Conservation (phyloP, 2,113 vertebrate genomes). For the Chionodraco myersi region DNA sequence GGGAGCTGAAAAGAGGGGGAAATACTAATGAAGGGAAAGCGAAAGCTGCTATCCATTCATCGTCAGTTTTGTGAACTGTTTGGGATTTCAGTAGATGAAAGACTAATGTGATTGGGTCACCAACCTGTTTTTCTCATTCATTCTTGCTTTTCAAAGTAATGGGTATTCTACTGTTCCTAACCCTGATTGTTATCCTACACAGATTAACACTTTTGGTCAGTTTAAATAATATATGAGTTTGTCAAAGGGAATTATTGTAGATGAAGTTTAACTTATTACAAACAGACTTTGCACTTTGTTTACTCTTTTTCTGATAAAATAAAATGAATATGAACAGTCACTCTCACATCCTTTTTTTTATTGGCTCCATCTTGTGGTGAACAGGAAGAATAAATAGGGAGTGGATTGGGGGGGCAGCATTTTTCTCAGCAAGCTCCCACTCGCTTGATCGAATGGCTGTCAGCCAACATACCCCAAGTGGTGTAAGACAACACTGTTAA, state of each 20-base stretch:
- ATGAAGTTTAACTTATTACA: constrained; percentile 62
- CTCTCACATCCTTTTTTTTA: constrained; percentile 9
- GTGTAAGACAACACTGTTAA: constrained; percentile 63
- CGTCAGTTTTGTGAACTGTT: background rate
- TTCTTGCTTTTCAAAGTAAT: constrained; percentile 41
- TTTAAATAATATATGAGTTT: constrained; percentile 43
- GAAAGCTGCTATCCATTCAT: constrained; percentile 26
- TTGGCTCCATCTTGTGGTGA: constrained; percentile 76
- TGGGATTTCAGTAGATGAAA: constrained; percentile 25
- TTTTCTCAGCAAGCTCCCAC: constrained; percentile 20
- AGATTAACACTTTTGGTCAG: constrained; percentile 40
- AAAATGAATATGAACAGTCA: constrained; percentile 33
- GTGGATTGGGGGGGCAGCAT: constrained; percentile 4
- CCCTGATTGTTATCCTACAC: constrained; percentile 43
- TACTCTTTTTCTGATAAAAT: constrained; percentile 41
- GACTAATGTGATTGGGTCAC: constrained; percentile 18
- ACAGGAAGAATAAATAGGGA: constrained; percentile 17
- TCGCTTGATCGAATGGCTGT: constrained; percentile 56
- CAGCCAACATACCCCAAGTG: constrained; percentile 47
- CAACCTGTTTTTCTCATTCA: constrained; percentile 27
- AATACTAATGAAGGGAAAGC: constrained; percentile 37
- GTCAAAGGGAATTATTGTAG: constrained; percentile 47
- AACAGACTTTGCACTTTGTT: constrained; percentile 59
- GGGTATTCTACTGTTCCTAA: constrained; percentile 35
- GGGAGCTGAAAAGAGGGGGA: constrained; percentile 2